Evolutionary conservation across 64 coral and sea anemone genomes (phyloP).

Genomic region (Catalaphyllia jardinei): DNA sequence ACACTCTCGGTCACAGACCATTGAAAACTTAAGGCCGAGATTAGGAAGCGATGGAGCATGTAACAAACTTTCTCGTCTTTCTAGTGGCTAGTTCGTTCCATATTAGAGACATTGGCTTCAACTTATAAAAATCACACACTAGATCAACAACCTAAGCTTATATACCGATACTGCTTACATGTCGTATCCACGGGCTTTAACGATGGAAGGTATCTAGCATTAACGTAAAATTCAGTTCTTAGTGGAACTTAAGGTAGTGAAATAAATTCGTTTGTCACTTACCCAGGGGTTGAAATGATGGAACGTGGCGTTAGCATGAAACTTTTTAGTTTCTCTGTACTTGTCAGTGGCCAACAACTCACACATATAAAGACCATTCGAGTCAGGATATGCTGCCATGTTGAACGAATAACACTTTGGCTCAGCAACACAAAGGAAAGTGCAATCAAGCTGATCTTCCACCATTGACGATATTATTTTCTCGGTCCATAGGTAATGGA

Average conservation of each 20-base stretch:
- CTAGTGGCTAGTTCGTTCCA: no score
- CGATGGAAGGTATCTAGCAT: not conserved
- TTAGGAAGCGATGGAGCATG: no score
- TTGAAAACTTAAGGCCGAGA: no score
- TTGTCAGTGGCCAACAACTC: slow-evolving; percentile 14
- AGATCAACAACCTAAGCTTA: no score
- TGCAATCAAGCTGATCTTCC: no score
- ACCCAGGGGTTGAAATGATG: not conserved
- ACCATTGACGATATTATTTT: no score
- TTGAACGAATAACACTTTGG: not conserved
- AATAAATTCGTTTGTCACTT: not conserved
- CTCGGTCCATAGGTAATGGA: no score
- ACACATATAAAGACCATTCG: not conserved
- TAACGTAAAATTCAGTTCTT: not conserved
- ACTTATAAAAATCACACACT: no score
- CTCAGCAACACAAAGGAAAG: no score
- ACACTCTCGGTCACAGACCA: no score
- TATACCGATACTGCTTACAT: not conserved
- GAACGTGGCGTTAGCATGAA: not conserved
- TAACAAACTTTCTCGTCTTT: no score
- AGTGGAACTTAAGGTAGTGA: not conserved
- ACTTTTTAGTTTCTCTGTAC: not conserved
- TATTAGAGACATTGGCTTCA: no score
- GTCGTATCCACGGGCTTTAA: not conserved
- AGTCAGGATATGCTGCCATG: slow-evolving; percentile 20